Base-by-base conservation (phyloP, 2,888 invertebrate species). In the Adelphocoris suturalis region DNA sequence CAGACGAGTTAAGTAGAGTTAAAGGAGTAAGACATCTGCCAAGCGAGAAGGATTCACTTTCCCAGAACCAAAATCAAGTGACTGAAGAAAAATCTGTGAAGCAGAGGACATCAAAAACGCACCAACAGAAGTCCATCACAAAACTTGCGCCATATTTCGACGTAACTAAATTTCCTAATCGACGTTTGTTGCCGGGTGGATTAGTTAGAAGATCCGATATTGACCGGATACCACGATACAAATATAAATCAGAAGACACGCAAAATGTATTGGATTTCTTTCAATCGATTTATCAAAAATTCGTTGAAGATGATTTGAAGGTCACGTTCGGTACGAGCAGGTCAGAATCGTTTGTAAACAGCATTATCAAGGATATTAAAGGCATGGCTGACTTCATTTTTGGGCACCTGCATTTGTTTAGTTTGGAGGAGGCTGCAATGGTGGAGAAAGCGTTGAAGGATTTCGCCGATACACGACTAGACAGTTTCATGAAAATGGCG, bases 341-440 rank as follows among this genome's bases (percentile, higher is more conserved):
- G 37, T 37, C 88, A 14, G 55, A 80, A 2, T 27, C 37, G 5
- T 88, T 88, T 37, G 4, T 88, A 11, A 12, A 78, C 16, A 52
- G 19, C 27, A 12, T 88, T 14, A 28, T 46, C 14, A 4, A n/a
- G 2, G 88, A 88, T 27, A 13, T 88, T 28, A 80, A 55, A n/a
- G 78, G 55, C 4, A 78, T 88, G 48, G 28, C 55, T 0, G 88
- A 88, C 11, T 88, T 88, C 28, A 37, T 88, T 47, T 52, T 88
- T 13, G 88, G 78, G n/a, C 76, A 88, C 11, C 27, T 88, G 0
- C 76, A 88, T n/a, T 2, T 27, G 78, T 14, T 88, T 0, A 52
- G 78, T 11, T 0, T 46, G 27, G 16, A 80, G n/a, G 78, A 88
- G 47, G 0, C 55, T 2, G 55, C 78, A 12, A 12, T n/a, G 48